Base-by-base conservation (phyloP, 2,113 vertebrate genomes). In the Rhinopithecus roxellana region DNA sequence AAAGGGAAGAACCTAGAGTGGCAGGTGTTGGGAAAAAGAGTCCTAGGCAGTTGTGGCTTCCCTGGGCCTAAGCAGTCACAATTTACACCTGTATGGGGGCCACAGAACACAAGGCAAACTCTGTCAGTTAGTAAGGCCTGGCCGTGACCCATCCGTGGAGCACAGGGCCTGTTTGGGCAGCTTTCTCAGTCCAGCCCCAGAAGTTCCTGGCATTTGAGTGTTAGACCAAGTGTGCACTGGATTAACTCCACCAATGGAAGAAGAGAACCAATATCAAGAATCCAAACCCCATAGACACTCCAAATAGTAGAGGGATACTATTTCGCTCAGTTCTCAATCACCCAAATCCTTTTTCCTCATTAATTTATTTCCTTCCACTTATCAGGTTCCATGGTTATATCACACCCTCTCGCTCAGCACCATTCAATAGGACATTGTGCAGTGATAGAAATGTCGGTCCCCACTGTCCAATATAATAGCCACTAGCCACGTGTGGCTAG, bases 21-120 rank as follows among this genome's bases (percentile, higher is more conserved):
- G 35, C 55, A 22, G 61, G 8, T 78, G 67, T 82, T 22, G 35
- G 32, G 38, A 75, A 52, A 48, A 81, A 93, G 72, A 77, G 82
- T 78, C 12, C 79, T 25, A 45, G 0, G 43, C 0, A 0, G 3
- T 0, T 50, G 23, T 48, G 50, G 10, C 50, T 64, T 59, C 57
- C 9, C n/a, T 38, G 30, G 84, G 40, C 61, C 70, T 45, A 59
- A 55, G 18, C 14, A 48, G 52, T n/a, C n/a, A 69, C n/a, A 43
- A 20, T 43, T n/a, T 69, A 59, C 79, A 61, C 6, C 16, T 10
- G 48, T 27, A 3, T 2, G 5, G 35, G 5, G 35, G 9, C 72
- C 0, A 0, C 0, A 0, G 80, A n/a, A 43, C 79, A 6, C 3
- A 23, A 45, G 6, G 48, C 59, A 81, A 61, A 32, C 2, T 20